A percentile compares a stretch with the other conserved stretches of the same genome.
Conservation (phyloP, 2,113 vertebrate species). For the Potamarius usumacintae region DNA sequence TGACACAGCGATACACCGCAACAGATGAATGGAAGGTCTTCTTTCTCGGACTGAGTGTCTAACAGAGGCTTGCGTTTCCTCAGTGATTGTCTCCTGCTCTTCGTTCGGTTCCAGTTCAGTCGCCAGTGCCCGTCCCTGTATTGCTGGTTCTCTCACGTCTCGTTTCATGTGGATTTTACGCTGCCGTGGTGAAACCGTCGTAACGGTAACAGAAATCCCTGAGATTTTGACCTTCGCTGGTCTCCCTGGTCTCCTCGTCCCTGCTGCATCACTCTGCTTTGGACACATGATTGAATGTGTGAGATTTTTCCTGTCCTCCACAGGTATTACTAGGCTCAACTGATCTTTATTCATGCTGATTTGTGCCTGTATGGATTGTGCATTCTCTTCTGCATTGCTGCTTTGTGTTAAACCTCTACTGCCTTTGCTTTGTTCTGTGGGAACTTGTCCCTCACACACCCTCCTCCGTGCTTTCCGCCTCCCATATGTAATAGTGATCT, state of each 20-base stretch:
- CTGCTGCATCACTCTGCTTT: slow-evolving; percentile 72
- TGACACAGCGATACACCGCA: slow-evolving; percentile 79
- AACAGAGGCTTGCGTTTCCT: slow-evolving; percentile 62
- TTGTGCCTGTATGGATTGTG: slow-evolving; percentile 55
- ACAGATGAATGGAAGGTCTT: slow-evolving; percentile 83
- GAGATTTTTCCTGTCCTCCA: slow-evolving; percentile 72
- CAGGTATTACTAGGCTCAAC: slow-evolving; percentile 72
- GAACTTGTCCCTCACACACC: slow-evolving; percentile 80
- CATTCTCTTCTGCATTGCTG: background rate
- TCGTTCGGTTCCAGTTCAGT: slow-evolving; percentile 61
- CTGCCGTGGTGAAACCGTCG: slow-evolving; percentile 83
- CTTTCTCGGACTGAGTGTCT: slow-evolving; percentile 84
- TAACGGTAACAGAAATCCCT: slow-evolving; percentile 89
- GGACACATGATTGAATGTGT: slow-evolving; percentile 74
- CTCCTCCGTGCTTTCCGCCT: slow-evolving; percentile 85
- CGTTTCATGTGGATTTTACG: slow-evolving; percentile 85
- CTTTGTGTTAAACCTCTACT: slow-evolving; percentile 57
- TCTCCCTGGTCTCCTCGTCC: slow-evolving; percentile 84
- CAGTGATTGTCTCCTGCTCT: slow-evolving; percentile 63
- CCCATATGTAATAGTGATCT: slow-evolving; percentile 89
- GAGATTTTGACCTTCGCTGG: slow-evolving; percentile 94
- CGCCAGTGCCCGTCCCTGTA: slow-evolving; percentile 49
- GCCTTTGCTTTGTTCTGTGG: slow-evolving; percentile 66
- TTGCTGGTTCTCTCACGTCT: slow-evolving; percentile 65
- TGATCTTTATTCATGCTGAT: slow-evolving; percentile 62